Conservation (phyloP, 2,888 invertebrate species). For the Volucella zonaria region DNA sequence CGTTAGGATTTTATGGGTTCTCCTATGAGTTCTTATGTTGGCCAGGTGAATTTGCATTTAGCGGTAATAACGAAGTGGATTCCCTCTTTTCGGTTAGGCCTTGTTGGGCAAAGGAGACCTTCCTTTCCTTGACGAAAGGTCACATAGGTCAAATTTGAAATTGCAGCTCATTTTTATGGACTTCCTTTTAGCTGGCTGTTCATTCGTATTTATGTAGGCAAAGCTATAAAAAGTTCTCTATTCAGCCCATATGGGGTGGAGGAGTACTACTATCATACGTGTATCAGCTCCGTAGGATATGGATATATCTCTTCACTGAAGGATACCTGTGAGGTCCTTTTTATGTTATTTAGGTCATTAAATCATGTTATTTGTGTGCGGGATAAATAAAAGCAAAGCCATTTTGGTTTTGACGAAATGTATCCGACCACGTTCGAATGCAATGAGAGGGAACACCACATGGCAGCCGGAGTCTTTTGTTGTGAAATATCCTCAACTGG, state of each 20-base stretch:
- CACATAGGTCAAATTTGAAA: constrained; percentile 70
- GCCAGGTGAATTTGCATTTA: constrained; percentile 69
- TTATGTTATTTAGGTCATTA: constrained; percentile 60
- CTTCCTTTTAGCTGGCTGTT: constrained; percentile 37
- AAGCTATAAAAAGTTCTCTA: constrained; percentile 50
- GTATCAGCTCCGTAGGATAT: not conserved
- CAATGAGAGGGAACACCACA: not conserved
- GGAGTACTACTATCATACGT: constrained; percentile 1
- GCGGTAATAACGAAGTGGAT: constrained; percentile 67
- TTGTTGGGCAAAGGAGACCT: too few species aligned
- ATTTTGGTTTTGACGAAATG: constrained; percentile 55
- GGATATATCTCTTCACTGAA: not conserved
- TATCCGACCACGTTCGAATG: constrained; percentile 35
- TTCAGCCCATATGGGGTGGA: not conserved
- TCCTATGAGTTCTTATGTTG: constrained; percentile 24
- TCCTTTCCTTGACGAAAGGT: constrained; percentile 44
- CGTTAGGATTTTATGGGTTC: constrained; percentile 62
- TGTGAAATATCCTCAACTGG: constrained; percentile 7
- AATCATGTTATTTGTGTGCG: constrained; percentile 59
- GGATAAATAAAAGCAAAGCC: constrained; percentile 50
- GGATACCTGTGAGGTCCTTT: constrained; percentile 57
- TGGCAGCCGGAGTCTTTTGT: constrained; percentile 4
- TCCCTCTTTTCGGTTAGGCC: constrained; percentile 3
- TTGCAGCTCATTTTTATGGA: constrained; percentile 65
- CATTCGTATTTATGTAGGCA: constrained; percentile 56